Conservation (phyloP, 2,797 vertebrate species). For the Coracias cyanogaster region DNA sequence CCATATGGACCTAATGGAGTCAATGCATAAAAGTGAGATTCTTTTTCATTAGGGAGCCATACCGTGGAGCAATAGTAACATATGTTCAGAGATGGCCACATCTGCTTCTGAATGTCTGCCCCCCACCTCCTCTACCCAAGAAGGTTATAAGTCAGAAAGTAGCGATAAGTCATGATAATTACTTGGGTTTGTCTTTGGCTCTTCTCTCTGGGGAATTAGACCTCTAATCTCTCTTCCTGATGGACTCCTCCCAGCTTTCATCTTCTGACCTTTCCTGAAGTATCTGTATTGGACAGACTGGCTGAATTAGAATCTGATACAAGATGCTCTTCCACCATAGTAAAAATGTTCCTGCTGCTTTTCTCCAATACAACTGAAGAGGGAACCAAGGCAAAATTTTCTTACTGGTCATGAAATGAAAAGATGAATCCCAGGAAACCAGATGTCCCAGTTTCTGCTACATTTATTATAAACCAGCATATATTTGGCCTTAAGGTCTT, state of each 20-base stretch:
- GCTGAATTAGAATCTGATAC: background rate
- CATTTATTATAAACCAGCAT: background rate
- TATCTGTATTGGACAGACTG: background rate
- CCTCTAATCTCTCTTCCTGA: background rate
- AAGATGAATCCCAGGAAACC: background rate
- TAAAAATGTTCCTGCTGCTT: background rate
- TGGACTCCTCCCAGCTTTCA: background rate
- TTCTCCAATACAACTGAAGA: background rate
- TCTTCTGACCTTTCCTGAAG: background rate
- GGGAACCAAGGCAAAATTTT: background rate
- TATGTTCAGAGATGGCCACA: slow-evolving; percentile 62
- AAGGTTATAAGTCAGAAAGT: slow-evolving; percentile 61
- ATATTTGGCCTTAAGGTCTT: background rate
- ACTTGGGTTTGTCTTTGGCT: slow-evolving; percentile 9
- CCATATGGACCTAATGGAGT: slow-evolving; percentile 69
- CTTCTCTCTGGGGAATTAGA: background rate
- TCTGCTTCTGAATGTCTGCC: slow-evolving; percentile 54
- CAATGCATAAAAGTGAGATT: slow-evolving; percentile 38
- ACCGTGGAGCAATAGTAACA: slow-evolving; percentile 11
- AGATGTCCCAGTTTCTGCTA: background rate
- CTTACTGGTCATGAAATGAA: background rate
- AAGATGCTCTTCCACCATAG: background rate
- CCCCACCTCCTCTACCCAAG: slow-evolving; percentile 4
- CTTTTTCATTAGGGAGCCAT: slow-evolving; percentile 69
- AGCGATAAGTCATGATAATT: slow-evolving; percentile 62